phyloP scores from a whole-genome alignment of 2,113 vertebrate genomes.

The Pampusana beccarii region DNA sequence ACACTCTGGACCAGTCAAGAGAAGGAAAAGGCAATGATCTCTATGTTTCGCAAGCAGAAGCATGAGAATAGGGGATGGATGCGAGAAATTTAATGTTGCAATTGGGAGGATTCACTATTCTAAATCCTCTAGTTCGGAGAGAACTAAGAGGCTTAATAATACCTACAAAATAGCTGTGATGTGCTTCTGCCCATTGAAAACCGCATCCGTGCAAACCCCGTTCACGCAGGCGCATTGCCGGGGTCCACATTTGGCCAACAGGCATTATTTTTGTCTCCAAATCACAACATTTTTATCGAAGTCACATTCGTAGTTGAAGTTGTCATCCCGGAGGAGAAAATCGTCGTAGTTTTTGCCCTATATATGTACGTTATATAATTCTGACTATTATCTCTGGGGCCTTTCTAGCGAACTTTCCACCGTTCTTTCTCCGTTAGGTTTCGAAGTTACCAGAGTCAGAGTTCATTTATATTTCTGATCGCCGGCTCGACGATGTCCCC shows the following conservation, averaged over 20 bases:
- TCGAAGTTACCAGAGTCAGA: conserved; percentile 63
- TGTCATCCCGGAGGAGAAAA: conserved; percentile 11
- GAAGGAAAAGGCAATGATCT: rapidly evolving
- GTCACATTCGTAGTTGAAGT: not conserved
- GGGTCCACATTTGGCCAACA: not conserved
- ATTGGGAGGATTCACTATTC: not conserved
- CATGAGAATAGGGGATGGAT: not conserved
- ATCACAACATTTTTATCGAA: not conserved
- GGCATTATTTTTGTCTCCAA: not conserved
- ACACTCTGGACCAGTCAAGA: not conserved
- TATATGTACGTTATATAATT: not conserved
- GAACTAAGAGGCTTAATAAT: conserved; percentile 7
- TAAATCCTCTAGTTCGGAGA: not conserved
- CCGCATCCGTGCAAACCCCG: not conserved
- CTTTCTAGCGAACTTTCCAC: conserved; percentile 30
- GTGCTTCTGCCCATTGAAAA: not conserved
- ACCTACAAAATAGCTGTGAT: not conserved
- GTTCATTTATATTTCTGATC: conserved; percentile 47
- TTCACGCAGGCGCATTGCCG: not conserved
- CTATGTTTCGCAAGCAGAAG: not conserved
- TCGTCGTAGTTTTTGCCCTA: not conserved
- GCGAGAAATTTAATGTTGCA: not conserved
- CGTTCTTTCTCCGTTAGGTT: conserved; percentile 35
- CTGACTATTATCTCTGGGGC: conserved; percentile 32
- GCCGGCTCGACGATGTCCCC: conserved; percentile 1